Evolutionary conservation across 2,888 invertebrate species (phyloP).

Genomic region (Cryptocephalus primarius): DNA sequence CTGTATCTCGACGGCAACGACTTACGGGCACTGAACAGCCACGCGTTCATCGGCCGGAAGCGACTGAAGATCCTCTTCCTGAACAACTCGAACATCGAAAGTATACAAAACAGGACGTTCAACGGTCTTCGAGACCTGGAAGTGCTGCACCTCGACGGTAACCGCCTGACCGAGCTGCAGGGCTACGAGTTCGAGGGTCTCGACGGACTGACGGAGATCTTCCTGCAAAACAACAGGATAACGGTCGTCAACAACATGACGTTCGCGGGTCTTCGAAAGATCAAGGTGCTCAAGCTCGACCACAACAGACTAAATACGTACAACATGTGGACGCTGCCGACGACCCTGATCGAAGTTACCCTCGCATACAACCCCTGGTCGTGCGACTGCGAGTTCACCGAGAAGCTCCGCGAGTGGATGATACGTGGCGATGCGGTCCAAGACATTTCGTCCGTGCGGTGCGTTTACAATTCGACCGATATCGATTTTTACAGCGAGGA

Average conservation of each 20-base stretch:
- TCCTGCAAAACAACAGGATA: conserved; percentile 65
- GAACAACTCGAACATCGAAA: conserved; percentile 67
- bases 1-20: conserved; percentile 78
- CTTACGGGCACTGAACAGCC: conserved; percentile 62
- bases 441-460: conserved; percentile 54
- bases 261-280: conserved; percentile 53
- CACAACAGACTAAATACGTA: conserved; percentile 60
- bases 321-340: conserved; percentile 61
- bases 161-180: conserved; percentile 55
- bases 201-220: conserved; percentile 58
- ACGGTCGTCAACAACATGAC: conserved; percentile 58
- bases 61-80: conserved; percentile 64
- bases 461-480: conserved; percentile 55
- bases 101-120: conserved; percentile 71
- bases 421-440: conserved; percentile 53
- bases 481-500: conserved; percentile 47
- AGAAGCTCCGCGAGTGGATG: conserved; percentile 67
- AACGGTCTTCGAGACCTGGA: conserved; percentile 71
- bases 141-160: conserved; percentile 64
- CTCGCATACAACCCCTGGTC: conserved; percentile 70
- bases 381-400: conserved; percentile 71
- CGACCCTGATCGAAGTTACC: conserved; percentile 51
- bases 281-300: conserved; percentile 57
- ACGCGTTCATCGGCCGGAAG: conserved; percentile 78
- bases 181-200: conserved; percentile 75